Evolutionary conservation across 2,797 vertebrate species (phyloP).

Genomic region (Cryptoblepharus egeriae): DNA sequence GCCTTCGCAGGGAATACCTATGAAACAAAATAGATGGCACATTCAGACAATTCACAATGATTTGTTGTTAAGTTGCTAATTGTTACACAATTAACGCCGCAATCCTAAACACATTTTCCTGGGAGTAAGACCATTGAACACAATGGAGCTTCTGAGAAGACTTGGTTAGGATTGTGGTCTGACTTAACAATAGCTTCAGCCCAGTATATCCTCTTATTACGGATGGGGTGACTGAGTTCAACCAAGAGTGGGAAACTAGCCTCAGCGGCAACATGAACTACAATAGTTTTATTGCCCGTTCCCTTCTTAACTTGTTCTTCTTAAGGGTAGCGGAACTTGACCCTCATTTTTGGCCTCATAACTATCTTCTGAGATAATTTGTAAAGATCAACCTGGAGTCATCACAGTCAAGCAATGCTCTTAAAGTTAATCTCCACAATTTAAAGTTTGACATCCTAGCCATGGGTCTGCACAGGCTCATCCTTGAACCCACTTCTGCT

Average conservation of each 20-base stretch:
- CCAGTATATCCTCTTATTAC: no score
- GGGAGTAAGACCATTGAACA: no score
- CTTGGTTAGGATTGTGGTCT: no score
- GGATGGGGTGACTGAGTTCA: no score
- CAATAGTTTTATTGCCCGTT: not conserved
- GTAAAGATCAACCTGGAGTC: no score
- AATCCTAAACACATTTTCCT: no score
- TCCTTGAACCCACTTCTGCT: not conserved
- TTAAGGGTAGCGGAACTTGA: not conserved
- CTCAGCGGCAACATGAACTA: no score
- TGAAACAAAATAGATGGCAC: conserved; percentile 59
- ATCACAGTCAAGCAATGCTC: not conserved
- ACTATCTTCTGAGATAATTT: not conserved
- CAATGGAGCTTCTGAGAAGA: no score
- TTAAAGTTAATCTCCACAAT: not conserved
- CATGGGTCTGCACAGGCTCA: no score
- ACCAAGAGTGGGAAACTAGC: no score
- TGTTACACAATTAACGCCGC: no score
- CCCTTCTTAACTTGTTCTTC: not conserved
- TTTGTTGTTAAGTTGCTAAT: not conserved
- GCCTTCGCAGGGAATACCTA: conserved; percentile 96
- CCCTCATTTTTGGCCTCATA: not conserved
- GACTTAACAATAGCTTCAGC: no score
- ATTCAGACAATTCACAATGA: not conserved
- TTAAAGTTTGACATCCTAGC: not conserved